Base-by-base conservation (phyloP, 2,888 invertebrate genomes). In the Aphodius sticticus region DNA sequence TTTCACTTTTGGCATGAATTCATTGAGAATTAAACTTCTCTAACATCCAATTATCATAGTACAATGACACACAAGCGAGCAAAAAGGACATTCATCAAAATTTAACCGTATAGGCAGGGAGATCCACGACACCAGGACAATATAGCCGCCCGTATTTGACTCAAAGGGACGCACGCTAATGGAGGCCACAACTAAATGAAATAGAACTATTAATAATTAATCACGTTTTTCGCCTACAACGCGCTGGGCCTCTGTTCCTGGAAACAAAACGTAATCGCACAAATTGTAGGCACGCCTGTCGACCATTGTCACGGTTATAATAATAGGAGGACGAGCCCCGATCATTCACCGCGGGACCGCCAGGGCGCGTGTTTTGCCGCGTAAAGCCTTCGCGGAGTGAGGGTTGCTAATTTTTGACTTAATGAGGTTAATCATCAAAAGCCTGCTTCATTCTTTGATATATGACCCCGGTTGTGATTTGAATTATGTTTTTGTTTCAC, bases 51-150 rank as follows among this genome's bases (percentile, higher is more conserved):
- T 12, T 12, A 53, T 53, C 53, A 53, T 12, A 53, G 53, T 53
- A 53, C 53, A 26, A 26, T 2, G 26, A 26, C 26, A 26, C 26
- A 26, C 2, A 53, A 12, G 53, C 53, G 53, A 53, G 53, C 53
- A 53, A 53, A 53, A 53, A 53, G 53, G 53, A 53, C 53, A 53
- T 53, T 53, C 53, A 53, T 53, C 53, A 53, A 53, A 53, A 53
- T 53, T 53, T 53, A 53, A 53, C 53, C 53, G 53, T 12, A 12
- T 38, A 38, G 38, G n/a, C 26, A 2, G 26, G 26, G 26, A 26
- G 26, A 26, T 26, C 26, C 26, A 26, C 26, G 26, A 26, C 26
- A 26, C 26, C 26, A 53, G 53, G 53, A 53, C 53, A 53, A 53
- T 53, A 53, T 12, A 1, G 9, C 53, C 9, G 53, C 2, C 26